Conservation (phyloP, 92 coral and sea anemone species). For the Pocillopora grandis region DNA sequence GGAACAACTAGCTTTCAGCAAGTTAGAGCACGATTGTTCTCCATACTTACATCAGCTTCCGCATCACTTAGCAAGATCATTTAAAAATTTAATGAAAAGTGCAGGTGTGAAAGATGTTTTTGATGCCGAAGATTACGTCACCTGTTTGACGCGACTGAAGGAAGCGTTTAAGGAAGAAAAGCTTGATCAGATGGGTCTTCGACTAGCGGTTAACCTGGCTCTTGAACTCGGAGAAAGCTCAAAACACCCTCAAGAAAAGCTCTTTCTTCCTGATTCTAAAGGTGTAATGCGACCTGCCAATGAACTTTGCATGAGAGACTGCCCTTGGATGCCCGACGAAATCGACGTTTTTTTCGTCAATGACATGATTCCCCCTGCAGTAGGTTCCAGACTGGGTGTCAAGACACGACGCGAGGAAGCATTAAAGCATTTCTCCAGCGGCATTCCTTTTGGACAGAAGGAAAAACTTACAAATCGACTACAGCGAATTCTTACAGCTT, state of each 20-base stretch:
- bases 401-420: conserved; percentile 76
- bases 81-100: conserved; percentile 20
- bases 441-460: conserved; percentile 70
- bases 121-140: conserved; percentile 40
- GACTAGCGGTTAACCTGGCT: conserved; percentile 22
- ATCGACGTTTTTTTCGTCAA: conserved; percentile 48
- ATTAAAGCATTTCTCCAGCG: conserved; percentile 31
- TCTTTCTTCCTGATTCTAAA: conserved; percentile 62
- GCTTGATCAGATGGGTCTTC: not conserved
- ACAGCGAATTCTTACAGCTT: conserved; percentile 53
- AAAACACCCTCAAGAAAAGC: not conserved
- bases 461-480: conserved; percentile 74
- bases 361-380: conserved; percentile 36
- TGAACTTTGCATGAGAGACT: conserved; percentile 70
- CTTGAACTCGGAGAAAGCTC: not conserved
- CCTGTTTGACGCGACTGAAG: conserved; percentile 36
- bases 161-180: conserved; percentile 7
- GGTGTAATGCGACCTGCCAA: conserved; percentile 44
- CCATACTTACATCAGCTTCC: conserved; percentile 60
- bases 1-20: conserved; percentile 48
- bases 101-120: conserved; percentile 52
- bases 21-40: too few species aligned
- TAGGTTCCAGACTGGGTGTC: conserved; percentile 45
- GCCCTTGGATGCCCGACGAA: conserved; percentile 72
- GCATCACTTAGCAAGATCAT: conserved; percentile 8